phyloP scores from a whole-genome alignment of 2,888 invertebrate genomes.

The Vanessa cardui region DNA sequence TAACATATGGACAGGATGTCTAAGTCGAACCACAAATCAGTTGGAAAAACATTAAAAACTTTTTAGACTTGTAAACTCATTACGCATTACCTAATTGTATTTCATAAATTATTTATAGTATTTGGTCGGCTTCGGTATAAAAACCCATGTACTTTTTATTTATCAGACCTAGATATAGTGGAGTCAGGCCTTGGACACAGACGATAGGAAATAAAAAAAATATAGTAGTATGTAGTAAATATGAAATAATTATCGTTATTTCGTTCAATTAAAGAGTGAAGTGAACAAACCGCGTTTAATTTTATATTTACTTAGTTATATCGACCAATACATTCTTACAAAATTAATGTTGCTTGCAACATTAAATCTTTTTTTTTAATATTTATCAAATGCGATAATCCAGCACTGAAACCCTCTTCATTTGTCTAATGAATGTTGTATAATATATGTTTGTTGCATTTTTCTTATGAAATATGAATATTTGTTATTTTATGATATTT shows the following conservation, averaged over 20 bases:
- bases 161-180: conserved; percentile 10
- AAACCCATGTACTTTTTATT: conserved; percentile 24
- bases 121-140: conserved; percentile 19
- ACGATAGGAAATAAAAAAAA: background rate
- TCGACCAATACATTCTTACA: too few relatives aligned
- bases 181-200: background rate
- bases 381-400: background rate
- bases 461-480: too few relatives aligned
- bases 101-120: conserved; percentile 35
- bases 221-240: background rate
- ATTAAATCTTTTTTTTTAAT: too few relatives aligned
- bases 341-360: too few relatives aligned
- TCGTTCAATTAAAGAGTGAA: background rate
- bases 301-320: too few relatives aligned
- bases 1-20: conserved; percentile 38
- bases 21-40: conserved; percentile 16
- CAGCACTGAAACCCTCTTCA: background rate
- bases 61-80: conserved; percentile 17
- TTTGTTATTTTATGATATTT: too few relatives aligned
- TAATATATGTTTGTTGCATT: too few relatives aligned
- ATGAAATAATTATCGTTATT: conserved; percentile 1
- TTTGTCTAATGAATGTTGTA: too few relatives aligned
- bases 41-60: conserved; percentile 13
- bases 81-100: conserved; percentile 28
- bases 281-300: background rate